Evolutionary conservation across 2,888 invertebrate species (phyloP).

Genomic region (Panorpa germanica): DNA sequence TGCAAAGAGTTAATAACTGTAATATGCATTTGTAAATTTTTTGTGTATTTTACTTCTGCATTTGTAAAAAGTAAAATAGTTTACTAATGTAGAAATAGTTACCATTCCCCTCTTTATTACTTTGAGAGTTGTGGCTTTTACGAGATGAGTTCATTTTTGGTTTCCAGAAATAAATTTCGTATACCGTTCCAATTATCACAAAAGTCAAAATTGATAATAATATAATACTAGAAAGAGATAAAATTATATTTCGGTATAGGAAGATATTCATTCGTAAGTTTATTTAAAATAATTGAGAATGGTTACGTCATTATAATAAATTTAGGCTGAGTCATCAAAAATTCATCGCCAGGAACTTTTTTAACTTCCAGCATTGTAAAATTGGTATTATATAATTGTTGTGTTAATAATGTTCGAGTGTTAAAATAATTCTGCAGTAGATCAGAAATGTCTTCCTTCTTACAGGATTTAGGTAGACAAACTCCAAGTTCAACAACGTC

Average conservation of each 20-base stretch:
- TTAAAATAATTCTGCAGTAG: conserved; percentile 20
- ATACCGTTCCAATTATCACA: conserved; percentile 20
- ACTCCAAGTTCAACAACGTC: conserved; percentile 30
- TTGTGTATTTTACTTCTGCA: no score
- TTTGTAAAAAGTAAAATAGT: no score
- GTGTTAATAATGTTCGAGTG: conserved; percentile 8
- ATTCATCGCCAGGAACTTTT: conserved; percentile 7
- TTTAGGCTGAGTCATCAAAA: conserved; percentile 14
- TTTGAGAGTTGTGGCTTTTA: no score
- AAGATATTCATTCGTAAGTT: no score
- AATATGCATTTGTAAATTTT: no score
- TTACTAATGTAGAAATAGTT: no score
- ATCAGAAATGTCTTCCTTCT: conserved; percentile 20
- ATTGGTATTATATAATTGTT: conserved; percentile 10
- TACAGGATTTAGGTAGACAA: conserved; percentile 29
- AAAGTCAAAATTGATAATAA: conserved; percentile 15
- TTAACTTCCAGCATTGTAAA: conserved; percentile 11
- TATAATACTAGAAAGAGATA: conserved; percentile 15
- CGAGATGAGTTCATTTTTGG: no score
- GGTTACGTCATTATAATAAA: conserved; percentile 21
- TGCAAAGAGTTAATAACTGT: no score
- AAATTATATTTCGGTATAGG: background rate
- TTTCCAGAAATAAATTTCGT: conserved; percentile 18
- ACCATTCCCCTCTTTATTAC: no score
- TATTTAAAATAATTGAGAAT: no score